phyloP scores from a whole-genome alignment of 2,888 invertebrate genomes.

The Tetrapedia diversipes region DNA sequence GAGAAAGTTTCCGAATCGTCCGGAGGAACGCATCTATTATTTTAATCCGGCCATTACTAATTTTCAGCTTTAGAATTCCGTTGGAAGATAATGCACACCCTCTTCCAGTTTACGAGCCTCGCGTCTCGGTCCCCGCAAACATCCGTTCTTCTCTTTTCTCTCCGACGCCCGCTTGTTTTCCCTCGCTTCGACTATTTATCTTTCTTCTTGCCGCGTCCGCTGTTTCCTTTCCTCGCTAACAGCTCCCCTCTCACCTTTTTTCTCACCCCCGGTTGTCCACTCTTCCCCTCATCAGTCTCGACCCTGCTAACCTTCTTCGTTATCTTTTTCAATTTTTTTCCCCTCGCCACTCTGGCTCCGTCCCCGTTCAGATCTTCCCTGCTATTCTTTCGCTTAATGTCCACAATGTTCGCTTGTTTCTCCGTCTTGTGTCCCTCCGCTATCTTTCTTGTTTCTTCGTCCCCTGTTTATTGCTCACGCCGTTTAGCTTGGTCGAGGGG shows the following conservation, averaged over 20 bases:
- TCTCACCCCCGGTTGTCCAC: conserved; percentile 10
- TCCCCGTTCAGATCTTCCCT: neutral
- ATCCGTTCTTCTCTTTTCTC: conserved; percentile 11
- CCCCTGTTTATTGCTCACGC: conserved; percentile 39
- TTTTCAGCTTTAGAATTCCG: neutral
- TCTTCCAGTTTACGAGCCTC: neutral
- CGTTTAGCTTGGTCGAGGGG: conserved; percentile 22
- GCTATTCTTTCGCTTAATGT: conserved; percentile 37
- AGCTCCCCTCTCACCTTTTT: conserved; percentile 29
- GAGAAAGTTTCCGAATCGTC: neutral
- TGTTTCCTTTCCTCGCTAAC: conserved; percentile 46
- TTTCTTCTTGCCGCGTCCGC: conserved; percentile 38
- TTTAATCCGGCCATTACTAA: conserved; percentile 9
- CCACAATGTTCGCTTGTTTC: conserved; percentile 21
- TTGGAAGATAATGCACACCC: conserved; percentile 25
- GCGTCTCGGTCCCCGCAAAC: conserved; percentile 24
- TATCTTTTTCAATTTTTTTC: conserved; percentile 37
- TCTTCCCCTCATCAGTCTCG: conserved; percentile 48
- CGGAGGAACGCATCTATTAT: neutral
- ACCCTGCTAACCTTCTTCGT: conserved; percentile 24
- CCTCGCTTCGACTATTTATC: conserved; percentile 47
- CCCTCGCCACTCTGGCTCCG: conserved; percentile 4
- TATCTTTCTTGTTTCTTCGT: neutral
- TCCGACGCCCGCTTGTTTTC: conserved; percentile 28
- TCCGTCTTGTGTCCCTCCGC: neutral